Evolutionary conservation across 2,113 vertebrate genomes (phyloP).

Genomic region (Megaceryle maxima): DNA sequence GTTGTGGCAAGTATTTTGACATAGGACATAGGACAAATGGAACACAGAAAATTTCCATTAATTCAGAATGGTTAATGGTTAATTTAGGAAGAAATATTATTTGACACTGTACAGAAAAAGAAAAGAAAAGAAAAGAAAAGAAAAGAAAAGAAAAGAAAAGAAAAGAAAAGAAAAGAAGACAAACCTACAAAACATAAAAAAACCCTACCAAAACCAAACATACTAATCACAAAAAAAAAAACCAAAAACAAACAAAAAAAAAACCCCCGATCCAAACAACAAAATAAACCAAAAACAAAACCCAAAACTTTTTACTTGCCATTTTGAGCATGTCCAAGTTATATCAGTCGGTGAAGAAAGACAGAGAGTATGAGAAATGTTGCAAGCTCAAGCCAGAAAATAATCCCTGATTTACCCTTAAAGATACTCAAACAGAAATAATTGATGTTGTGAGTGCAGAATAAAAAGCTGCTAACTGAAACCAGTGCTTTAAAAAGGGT

Average conservation of each 20-base stretch:
- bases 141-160: too few relatives aligned
- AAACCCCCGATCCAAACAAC: too few relatives aligned
- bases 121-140: too few relatives aligned
- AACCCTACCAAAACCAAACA: too few relatives aligned
- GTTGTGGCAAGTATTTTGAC: neutral
- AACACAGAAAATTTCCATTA: neutral
- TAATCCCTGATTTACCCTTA: neutral
- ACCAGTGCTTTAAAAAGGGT: neutral
- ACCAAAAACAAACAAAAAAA: neutral
- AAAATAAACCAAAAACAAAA: too few relatives aligned
- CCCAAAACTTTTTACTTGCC: neutral
- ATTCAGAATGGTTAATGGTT: neutral
- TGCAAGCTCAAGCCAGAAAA: neutral
- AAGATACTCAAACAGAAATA: neutral
- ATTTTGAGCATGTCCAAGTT: neutral
- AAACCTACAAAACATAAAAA: too few relatives aligned
- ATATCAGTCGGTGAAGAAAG: neutral
- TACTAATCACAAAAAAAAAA: too few relatives aligned
- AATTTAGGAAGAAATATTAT: neutral
- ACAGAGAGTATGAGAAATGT: neutral
- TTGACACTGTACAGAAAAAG: neutral
- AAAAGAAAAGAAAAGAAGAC: too few relatives aligned
- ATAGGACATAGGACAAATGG: neutral
- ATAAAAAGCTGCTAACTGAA: neutral
- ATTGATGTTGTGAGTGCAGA: fast-evolving